A percentile compares a stretch with the other conserved stretches of the same genome.
Conservation (phyloP, 2,797 vertebrate genomes). For the Myripristis jacobus region DNA sequence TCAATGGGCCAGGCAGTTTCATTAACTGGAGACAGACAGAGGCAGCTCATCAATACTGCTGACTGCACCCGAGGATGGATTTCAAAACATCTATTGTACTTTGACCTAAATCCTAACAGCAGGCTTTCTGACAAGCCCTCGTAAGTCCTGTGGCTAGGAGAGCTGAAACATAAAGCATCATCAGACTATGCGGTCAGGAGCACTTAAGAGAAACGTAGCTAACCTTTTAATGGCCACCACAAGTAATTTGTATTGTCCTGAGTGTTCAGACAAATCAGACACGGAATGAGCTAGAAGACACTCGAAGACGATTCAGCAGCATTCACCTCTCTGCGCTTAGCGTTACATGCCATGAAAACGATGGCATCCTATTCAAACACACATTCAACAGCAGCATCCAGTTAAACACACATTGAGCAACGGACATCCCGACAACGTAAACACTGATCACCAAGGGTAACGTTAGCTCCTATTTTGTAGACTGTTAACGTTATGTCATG, state of each 20-base stretch:
- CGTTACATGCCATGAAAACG: not conserved
- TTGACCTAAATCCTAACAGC: conserved; percentile 66
- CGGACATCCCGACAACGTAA: too few species aligned
- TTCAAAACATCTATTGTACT: conserved; percentile 69
- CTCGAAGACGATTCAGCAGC: too few species aligned
- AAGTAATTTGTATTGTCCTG: not conserved
- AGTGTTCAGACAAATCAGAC: conserved; percentile 8
- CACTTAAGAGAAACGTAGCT: too few species aligned
- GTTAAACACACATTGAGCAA: too few species aligned
- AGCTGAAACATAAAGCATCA: conserved; percentile 28
- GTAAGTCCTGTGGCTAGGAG: conserved; percentile 17
- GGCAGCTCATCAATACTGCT: conserved; percentile 51
- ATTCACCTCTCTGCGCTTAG: not conserved
- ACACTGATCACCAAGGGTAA: not conserved
- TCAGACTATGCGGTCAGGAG: too few species aligned
- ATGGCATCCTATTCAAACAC: not conserved
- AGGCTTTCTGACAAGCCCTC: conserved; percentile 47
- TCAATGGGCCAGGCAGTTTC: conserved; percentile 17
- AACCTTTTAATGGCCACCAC: conserved; percentile 29
- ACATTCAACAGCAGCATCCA: too few species aligned
- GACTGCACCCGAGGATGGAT: conserved; percentile 50
- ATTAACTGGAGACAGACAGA: conserved; percentile 31
- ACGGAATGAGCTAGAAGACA: not conserved
- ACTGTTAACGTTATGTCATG: too few species aligned
- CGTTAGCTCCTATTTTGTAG: too few species aligned